phyloP scores from a whole-genome alignment of 2,797 vertebrate genomes.

The Pitangus sulphuratus region DNA sequence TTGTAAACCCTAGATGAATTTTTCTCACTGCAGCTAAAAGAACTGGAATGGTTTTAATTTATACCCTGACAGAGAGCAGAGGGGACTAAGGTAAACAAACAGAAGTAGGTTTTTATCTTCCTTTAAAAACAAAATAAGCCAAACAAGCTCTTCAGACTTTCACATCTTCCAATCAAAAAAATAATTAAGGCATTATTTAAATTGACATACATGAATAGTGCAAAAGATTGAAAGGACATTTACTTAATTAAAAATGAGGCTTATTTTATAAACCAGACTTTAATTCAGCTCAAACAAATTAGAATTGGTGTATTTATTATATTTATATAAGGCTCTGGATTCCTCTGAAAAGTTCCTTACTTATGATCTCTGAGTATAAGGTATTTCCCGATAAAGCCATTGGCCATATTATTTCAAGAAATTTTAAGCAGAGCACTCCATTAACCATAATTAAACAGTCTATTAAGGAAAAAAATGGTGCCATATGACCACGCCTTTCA shows the following conservation, averaged over 20 bases:
- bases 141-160: background rate
- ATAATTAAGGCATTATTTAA: background rate
- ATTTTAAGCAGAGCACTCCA: background rate
- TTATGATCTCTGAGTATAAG: fast-evolving
- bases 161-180: background rate
- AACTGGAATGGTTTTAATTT: background rate
- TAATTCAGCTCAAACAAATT: background rate
- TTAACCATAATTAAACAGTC: background rate
- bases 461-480: background rate
- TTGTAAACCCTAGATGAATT: background rate
- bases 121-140: background rate
- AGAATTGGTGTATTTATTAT: background rate
- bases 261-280: background rate
- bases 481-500: background rate
- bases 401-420: background rate
- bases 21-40: background rate
- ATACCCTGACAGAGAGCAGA: background rate
- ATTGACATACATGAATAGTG: background rate
- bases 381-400: background rate
- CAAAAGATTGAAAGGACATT: background rate
- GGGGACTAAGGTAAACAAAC: background rate
- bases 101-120: background rate
- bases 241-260: background rate
- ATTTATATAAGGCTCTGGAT: background rate
- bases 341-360: background rate